Percentiles rank a stretch among this genome's conserved stretches.
phyloP scores from a whole-genome alignment of 2,113 vertebrate genomes.

The Rostratula benghalensis region DNA sequence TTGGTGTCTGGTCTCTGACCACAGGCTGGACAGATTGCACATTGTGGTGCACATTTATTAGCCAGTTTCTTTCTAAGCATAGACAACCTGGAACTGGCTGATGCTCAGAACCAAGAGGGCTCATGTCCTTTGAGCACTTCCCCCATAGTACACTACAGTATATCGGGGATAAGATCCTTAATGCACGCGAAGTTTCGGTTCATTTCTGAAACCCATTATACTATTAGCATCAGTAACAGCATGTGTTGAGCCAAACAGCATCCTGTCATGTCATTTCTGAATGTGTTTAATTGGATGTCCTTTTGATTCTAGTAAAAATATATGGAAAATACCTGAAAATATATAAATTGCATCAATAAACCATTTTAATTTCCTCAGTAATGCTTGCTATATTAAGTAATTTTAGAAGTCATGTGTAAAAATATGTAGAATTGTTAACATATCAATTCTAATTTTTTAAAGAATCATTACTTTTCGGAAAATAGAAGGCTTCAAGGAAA shows the following conservation, averaged over 20 bases:
- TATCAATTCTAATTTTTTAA: conserved; percentile 53
- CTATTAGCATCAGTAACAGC: neutral
- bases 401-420: conserved; percentile 32
- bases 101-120: neutral
- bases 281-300: neutral
- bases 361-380: conserved; percentile 39
- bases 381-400: neutral
- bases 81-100: neutral
- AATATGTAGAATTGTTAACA: conserved; percentile 41
- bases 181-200: neutral
- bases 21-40: neutral
- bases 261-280: neutral
- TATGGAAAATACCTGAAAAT: neutral
- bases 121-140: neutral
- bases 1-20: neutral
- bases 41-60: neutral
- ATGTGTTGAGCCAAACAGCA: neutral
- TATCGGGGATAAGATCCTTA: neutral
- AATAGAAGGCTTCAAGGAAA: conserved; percentile 33
- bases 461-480: conserved; percentile 21
- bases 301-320: neutral
- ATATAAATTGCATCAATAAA: neutral
- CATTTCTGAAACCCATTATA: neutral
- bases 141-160: neutral
- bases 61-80: neutral